A percentile compares a stretch with the other conserved stretches of the same genome.
Conservation (phyloP, 2,797 vertebrate genomes). For the Rachycentron canadum region DNA sequence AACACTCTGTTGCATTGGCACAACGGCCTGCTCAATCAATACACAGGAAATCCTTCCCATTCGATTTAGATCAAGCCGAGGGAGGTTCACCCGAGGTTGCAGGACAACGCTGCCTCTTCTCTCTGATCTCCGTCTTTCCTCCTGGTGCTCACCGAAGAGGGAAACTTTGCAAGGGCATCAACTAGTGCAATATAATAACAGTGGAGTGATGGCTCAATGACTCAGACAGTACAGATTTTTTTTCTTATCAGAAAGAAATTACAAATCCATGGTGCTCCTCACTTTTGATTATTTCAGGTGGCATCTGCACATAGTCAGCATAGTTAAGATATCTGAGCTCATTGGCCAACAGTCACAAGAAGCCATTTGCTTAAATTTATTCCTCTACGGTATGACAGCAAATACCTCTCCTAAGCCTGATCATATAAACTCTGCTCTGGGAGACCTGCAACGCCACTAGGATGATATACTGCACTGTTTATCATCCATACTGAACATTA, state of each 20-base stretch:
- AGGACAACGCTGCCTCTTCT: conserved; percentile 9
- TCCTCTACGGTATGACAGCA: background rate
- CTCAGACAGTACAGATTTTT: conserved; percentile 5
- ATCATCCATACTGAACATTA: background rate
- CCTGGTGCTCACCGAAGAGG: conserved; percentile 2
- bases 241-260: conserved; percentile 3
- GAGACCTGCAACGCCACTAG: background rate
- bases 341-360: background rate
- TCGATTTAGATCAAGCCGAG: conserved; percentile 63
- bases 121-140: background rate
- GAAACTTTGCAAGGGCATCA: conserved; percentile 47
- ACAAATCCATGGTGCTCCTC: background rate
- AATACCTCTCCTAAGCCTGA: background rate
- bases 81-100: conserved; percentile 48
- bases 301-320: background rate
- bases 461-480: background rate
- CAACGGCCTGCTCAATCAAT: conserved; percentile 70
- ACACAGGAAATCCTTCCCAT: conserved; percentile 71
- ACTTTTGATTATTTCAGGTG: background rate
- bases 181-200: conserved; percentile 10
- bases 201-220: conserved; percentile 15
- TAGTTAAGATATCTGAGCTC: background rate
- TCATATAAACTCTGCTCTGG: background rate
- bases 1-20: conserved; percentile 52
- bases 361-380: background rate